phyloP scores from a whole-genome alignment of 2,113 vertebrate species.

The Brachypodius melanocephalos region DNA sequence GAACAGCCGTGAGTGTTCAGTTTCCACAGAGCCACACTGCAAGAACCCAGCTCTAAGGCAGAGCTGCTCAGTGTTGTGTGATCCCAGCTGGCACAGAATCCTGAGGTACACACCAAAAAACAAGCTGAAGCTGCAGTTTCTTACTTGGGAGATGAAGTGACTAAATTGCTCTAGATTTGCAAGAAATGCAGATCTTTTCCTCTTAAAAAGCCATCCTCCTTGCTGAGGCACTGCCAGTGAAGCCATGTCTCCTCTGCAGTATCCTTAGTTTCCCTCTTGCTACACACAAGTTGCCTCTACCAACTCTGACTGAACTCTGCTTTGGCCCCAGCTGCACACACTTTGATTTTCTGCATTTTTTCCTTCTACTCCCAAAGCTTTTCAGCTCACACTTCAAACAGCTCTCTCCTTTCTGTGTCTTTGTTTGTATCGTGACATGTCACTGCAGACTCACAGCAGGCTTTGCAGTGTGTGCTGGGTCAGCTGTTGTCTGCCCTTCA shows the following conservation, averaged over 20 bases:
- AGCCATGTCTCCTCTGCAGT: neutral
- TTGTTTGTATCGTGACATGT: neutral
- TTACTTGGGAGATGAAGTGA: neutral
- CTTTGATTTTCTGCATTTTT: neutral
- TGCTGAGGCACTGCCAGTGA: neutral
- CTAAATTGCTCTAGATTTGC: neutral
- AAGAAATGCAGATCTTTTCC: neutral
- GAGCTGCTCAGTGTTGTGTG: neutral
- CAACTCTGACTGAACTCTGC: neutral
- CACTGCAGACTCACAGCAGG: neutral
- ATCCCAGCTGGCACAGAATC: neutral
- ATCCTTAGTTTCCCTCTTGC: neutral
- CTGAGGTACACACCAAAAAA: neutral
- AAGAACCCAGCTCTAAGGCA: neutral
- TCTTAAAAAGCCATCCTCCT: neutral
- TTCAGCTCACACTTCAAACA: neutral
- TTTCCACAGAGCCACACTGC: neutral
- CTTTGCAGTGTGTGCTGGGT: neutral
- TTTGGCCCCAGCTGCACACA: neutral
- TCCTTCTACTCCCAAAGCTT: neutral
- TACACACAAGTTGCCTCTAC: rapidly evolving
- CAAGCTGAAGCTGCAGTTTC: neutral
- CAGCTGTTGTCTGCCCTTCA: neutral
- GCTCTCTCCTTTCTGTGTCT: neutral
- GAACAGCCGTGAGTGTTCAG: neutral